phyloP scores from a whole-genome alignment of 2,888 invertebrate genomes.

The Drosophila anomalata region DNA sequence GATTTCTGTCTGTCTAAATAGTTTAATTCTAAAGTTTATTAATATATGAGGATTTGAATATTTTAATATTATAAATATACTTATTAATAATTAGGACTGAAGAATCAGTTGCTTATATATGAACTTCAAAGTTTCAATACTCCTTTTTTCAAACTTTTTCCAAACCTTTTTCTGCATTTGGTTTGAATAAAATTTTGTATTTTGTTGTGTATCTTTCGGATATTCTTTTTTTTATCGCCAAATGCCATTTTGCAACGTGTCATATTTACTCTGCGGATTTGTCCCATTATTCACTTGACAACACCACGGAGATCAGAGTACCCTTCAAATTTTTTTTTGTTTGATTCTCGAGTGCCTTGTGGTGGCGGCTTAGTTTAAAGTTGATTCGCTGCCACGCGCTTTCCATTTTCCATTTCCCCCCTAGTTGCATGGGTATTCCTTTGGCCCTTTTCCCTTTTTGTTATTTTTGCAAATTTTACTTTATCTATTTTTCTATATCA shows the following conservation, averaged over 20 bases:
- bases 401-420: conserved; percentile 34
- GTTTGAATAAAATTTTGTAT: not conserved
- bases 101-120: too few species aligned
- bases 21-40: too few species aligned
- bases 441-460: conserved; percentile 24
- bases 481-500: conserved; percentile 75
- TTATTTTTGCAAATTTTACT: conserved; percentile 65
- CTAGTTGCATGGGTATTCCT: conserved; percentile 5
- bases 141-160: too few species aligned
- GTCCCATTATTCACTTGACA: conserved; percentile 77
- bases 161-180: too few species aligned
- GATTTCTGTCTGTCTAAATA: too few species aligned
- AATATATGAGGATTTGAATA: too few species aligned
- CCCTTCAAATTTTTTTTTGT: conserved; percentile 16
- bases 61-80: too few species aligned
- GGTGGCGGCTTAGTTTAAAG: conserved; percentile 73
- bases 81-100: too few species aligned
- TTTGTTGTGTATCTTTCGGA: conserved; percentile 6
- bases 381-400: conserved; percentile 68
- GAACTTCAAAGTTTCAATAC: too few species aligned
- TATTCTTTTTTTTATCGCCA: conserved; percentile 60
- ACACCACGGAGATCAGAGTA: conserved; percentile 34
- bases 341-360: conserved; percentile 63
- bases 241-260: conserved; percentile 78
- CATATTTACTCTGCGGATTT: conserved; percentile 78